These are phyloP conservation scores for Atta cephalotes DNA, from an alignment of 1,140 invertebrate species.

Conservation along the genomic window DNA sequence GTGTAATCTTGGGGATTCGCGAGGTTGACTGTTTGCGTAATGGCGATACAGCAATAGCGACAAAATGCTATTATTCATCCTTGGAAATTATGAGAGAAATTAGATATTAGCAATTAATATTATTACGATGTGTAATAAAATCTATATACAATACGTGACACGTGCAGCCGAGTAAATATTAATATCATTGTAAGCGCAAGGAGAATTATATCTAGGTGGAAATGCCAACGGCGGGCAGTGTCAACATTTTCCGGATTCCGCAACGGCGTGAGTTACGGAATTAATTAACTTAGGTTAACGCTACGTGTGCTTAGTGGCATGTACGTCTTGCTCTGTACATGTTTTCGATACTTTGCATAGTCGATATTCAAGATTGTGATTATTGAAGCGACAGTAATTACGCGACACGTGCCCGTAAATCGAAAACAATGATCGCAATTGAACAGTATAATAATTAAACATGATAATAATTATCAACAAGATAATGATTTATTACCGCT, in stretches of 20 bases:
- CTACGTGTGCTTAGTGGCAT: not conserved
- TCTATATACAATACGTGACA: not conserved
- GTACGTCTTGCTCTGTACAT: not conserved
- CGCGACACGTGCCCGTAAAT: not conserved
- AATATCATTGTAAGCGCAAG: not conserved
- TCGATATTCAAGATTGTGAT: not conserved
- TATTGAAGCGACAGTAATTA: not conserved
- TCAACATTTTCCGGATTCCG: slow-evolving; percentile 41
- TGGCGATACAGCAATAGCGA: not conserved
- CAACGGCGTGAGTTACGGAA: slow-evolving; percentile 22
- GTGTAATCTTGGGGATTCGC: slow-evolving; percentile 35
- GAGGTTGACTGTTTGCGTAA: slow-evolving; percentile 41
- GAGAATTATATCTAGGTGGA: slow-evolving; percentile 14
- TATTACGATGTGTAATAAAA: not conserved
- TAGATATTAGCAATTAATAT: slow-evolving; percentile 10
- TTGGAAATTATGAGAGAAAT: not conserved
- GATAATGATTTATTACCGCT: not conserved
- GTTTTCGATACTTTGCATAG: not conserved
- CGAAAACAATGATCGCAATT: slow-evolving; percentile 6
- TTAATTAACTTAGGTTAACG: slow-evolving; percentile 47
- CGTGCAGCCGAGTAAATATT: not conserved
- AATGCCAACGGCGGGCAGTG: slow-evolving; percentile 23
- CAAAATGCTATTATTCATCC: not conserved
- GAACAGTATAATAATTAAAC: not conserved
- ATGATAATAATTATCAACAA: not conserved